Percentiles rank a stretch among this genome's conserved stretches.
phyloP scores from a whole-genome alignment of 2,113 vertebrate genomes.

The Muntiacus reevesi region DNA sequence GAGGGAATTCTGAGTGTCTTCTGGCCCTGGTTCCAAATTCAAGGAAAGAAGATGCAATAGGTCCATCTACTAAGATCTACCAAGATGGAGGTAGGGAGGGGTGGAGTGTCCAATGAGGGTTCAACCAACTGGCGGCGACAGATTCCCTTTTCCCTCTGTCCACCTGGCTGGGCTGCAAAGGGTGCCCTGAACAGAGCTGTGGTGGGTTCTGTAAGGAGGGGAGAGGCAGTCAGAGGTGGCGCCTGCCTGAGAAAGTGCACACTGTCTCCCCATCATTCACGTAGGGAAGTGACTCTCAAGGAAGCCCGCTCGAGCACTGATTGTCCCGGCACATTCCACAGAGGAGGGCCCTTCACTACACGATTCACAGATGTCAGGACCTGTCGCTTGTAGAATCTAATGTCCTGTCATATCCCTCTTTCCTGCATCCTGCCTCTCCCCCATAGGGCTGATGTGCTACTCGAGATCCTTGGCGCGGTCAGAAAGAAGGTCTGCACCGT shows the following conservation, averaged over 20 bases:
- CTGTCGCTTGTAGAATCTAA: fast-evolving
- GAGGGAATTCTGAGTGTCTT: not conserved
- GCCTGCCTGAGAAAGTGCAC: not conserved
- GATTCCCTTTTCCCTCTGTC: not conserved
- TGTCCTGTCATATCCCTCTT: not conserved
- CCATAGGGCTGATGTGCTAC: not conserved
- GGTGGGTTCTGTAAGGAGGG: too few species aligned
- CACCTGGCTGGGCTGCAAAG: not conserved
- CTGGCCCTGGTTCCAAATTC: not conserved
- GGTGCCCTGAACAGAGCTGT: not conserved
- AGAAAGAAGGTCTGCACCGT: not conserved
- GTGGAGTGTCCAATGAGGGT: fast-evolving
- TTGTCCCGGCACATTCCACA: not conserved
- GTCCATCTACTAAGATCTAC: not conserved
- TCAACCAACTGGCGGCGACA: fast-evolving
- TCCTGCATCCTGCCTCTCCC: not conserved
- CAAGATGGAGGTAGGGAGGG: fast-evolving
- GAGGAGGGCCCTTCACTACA: not conserved
- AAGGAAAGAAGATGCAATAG: not conserved
- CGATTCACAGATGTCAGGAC: not conserved
- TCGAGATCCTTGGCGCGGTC: not conserved
- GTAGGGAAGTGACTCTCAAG: fast-evolving
- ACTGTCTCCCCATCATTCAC: fast-evolving
- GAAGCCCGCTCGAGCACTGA: fast-evolving
- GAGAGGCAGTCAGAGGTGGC: not conserved